phyloP scores from a whole-genome alignment of 2,113 vertebrate species.

The Ovis canadensis region DNA sequence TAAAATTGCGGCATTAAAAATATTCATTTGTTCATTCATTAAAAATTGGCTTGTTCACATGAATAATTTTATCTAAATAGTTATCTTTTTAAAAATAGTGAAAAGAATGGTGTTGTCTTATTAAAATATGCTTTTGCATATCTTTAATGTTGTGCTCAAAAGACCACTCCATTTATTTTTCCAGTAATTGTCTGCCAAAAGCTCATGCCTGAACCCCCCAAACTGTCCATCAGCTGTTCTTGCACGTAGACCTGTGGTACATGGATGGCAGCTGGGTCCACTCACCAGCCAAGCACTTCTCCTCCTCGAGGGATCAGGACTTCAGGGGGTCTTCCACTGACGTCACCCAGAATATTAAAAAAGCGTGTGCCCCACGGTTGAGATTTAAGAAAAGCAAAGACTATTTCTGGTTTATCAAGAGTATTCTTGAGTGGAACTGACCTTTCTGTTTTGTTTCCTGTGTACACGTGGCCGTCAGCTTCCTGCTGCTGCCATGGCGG shows the following conservation, averaged over 20 bases:
- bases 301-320: background rate
- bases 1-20: background rate
- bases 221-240: background rate
- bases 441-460: background rate
- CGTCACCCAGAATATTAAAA: background rate
- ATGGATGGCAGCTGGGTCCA: too few species aligned
- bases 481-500: background rate
- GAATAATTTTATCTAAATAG: background rate
- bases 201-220: background rate
- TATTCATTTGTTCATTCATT: background rate
- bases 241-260: background rate
- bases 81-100: background rate
- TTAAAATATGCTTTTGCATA: background rate
- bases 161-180: background rate
- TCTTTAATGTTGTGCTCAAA: background rate
- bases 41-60: background rate
- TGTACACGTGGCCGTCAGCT: fast-evolving
- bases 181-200: background rate
- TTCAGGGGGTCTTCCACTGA: background rate
- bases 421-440: background rate
- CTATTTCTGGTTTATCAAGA: background rate
- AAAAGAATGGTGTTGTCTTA: background rate
- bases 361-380: background rate
- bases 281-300: background rate
- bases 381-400: background rate